Evolutionary conservation across 2,113 vertebrate species (phyloP).

Genomic region (Percina caprodes): DNA sequence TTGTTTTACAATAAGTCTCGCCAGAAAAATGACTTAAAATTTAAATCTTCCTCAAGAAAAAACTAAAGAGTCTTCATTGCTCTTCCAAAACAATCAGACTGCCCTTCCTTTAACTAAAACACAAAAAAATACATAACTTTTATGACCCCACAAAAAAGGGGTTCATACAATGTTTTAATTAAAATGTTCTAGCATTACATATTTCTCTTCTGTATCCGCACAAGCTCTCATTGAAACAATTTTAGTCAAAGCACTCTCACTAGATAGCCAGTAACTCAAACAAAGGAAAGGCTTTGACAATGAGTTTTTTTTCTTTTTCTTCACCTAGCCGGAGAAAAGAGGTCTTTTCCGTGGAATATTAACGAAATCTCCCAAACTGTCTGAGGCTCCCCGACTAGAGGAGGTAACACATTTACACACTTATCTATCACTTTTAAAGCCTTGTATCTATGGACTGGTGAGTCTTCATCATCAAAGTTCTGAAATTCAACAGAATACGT

Average conservation of each 20-base stretch:
- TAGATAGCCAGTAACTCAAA: not conserved
- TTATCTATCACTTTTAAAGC: not conserved
- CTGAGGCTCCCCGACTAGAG: conserved; percentile 20
- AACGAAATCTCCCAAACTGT: conserved; percentile 58
- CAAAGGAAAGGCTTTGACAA: not conserved
- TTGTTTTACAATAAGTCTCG: no score
- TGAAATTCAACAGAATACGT: not conserved
- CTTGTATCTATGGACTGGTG: conserved; percentile 32
- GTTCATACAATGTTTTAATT: not conserved
- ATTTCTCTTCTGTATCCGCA: not conserved
- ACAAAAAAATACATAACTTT: no score
- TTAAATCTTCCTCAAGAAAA: no score
- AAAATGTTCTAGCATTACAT: not conserved
- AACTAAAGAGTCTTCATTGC: no score
- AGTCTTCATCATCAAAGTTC: not conserved
- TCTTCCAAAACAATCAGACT: no score
- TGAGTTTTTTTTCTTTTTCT: not conserved
- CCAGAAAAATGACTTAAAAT: no score
- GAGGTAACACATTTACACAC: conserved; percentile 22
- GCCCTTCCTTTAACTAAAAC: no score
- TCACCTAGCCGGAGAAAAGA: conserved; percentile 49
- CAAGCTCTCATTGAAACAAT: not conserved
- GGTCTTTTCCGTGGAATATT: conserved; percentile 55
- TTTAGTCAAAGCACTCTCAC: not conserved
- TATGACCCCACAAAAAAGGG: no score